These are phyloP conservation scores for Ryuthela nishihirai DNA, from an alignment of 2,888 invertebrate genomes.

Conservation along the genomic window DNA sequence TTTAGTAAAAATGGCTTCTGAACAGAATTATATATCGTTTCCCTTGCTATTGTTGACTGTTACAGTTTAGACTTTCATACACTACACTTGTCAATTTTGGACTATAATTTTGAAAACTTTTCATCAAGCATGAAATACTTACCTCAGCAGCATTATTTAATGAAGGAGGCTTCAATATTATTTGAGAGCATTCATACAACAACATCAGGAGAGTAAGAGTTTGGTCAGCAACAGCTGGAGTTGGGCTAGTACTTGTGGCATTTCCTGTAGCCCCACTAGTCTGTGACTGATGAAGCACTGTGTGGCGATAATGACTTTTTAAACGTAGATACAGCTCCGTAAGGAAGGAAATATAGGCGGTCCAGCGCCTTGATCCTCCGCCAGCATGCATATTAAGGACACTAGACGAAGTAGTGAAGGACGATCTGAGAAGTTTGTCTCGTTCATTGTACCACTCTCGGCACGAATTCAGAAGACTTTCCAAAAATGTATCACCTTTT, in stretches of 20 bases:
- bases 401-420: slow-evolving; percentile 10
- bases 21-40: too few relatives aligned
- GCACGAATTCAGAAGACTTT: slow-evolving; percentile 81
- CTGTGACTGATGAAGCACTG: slow-evolving; percentile 54
- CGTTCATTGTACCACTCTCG: slow-evolving; percentile 87
- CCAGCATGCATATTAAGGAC: slow-evolving; percentile 14
- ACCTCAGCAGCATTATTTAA: slow-evolving; percentile 77
- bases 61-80: too few relatives aligned
- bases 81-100: too few relatives aligned
- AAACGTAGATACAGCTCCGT: slow-evolving; percentile 78
- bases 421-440: slow-evolving; percentile 58
- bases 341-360: slow-evolving; percentile 80
- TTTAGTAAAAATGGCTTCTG: too few relatives aligned
- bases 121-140: slow-evolving; percentile 44
- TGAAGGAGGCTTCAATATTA: slow-evolving; percentile 68
- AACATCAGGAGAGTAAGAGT: slow-evolving; percentile 57
- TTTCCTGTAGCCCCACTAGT: slow-evolving; percentile 9
- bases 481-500: slow-evolving; percentile 80
- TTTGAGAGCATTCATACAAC: slow-evolving; percentile 83
- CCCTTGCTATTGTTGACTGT: too few relatives aligned
- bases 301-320: slow-evolving; percentile 63
- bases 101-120: background rate
- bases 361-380: slow-evolving; percentile 59
- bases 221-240: slow-evolving; percentile 21
- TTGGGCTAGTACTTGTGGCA: slow-evolving; percentile 7